Conservation (phyloP, 2,113 vertebrate genomes). For the Pteronura brasiliensis region DNA sequence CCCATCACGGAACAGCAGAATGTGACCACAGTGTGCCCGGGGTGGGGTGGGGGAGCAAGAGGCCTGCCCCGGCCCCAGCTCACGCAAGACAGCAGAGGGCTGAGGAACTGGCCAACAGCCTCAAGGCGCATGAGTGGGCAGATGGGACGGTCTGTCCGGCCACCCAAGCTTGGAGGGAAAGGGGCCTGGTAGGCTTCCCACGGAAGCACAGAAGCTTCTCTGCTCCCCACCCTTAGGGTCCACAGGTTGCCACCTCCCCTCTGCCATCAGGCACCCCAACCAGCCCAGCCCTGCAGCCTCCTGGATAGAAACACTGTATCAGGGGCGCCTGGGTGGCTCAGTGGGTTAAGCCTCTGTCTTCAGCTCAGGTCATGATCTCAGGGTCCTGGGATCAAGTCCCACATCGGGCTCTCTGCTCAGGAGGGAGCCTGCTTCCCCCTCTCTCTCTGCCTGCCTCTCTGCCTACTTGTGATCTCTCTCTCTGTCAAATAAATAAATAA, state of each 20-base stretch:
- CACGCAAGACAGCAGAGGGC: not conserved
- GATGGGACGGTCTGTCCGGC: not conserved
- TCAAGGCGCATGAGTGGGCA: not conserved
- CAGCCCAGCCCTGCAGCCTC: not conserved
- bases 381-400: too few species aligned
- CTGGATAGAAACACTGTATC: not conserved
- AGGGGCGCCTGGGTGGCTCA: too few species aligned
- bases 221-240: not conserved
- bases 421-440: too few species aligned
- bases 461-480: too few species aligned
- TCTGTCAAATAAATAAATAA: too few species aligned
- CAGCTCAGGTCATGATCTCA: too few species aligned
- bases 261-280: fast-evolving
- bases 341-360: too few species aligned
- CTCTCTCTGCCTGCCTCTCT: too few species aligned
- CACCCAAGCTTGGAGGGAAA: not conserved
- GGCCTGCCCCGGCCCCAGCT: not conserved
- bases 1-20: not conserved
- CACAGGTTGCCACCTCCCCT: not conserved
- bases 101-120: not conserved
- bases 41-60: too few species aligned
- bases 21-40: not conserved
- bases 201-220: not conserved
- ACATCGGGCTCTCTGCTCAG: too few species aligned
- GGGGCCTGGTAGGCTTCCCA: not conserved